Percentiles rank a stretch among this genome's conserved stretches.
phyloP scores from a whole-genome alignment of 2,888 invertebrate genomes.

The Ornithoptera alexandrae region DNA sequence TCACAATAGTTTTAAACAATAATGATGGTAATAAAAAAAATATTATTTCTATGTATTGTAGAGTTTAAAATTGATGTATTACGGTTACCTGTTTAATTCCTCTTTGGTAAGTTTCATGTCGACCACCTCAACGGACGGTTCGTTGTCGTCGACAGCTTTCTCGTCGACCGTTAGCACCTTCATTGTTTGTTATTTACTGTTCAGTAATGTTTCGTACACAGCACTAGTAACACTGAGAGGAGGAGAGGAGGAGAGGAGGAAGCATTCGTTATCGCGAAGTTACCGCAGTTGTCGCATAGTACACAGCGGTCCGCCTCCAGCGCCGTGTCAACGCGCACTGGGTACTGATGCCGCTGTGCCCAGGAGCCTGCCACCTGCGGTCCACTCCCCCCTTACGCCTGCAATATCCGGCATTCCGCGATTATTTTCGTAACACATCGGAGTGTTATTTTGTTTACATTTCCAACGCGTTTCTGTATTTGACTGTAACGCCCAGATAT shows the following conservation, averaged over 20 bases:
- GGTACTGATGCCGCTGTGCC: conserved; percentile 34
- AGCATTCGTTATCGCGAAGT: conserved; percentile 27
- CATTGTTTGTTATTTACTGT: conserved; percentile 43
- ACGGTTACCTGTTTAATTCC: conserved; percentile 65
- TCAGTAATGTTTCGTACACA: conserved; percentile 9
- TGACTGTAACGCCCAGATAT: conserved; percentile 19
- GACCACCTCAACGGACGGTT: conserved; percentile 57
- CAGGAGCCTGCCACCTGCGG: conserved; percentile 32
- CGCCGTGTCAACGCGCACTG: conserved; percentile 46
- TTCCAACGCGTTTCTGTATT: conserved; percentile 34
- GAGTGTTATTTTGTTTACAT: conserved; percentile 70
- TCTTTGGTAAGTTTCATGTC: conserved; percentile 61
- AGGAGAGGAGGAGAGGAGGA: conserved; percentile 11
- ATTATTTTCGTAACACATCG: conserved; percentile 64
- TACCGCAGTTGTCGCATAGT: conserved; percentile 35
- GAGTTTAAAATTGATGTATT: not conserved
- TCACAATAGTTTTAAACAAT: too few relatives aligned
- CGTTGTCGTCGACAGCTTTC: conserved; percentile 62
- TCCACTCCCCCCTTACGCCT: conserved; percentile 40
- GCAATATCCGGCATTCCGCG: conserved; percentile 77
- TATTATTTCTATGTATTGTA: too few relatives aligned
- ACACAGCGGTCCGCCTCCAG: conserved; percentile 42
- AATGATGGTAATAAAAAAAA: too few relatives aligned
- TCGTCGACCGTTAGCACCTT: conserved; percentile 68
- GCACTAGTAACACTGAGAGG: conserved; percentile 2